phyloP scores from a whole-genome alignment of 2,797 vertebrate genomes.

The Gobionotothen gibberifrons region DNA sequence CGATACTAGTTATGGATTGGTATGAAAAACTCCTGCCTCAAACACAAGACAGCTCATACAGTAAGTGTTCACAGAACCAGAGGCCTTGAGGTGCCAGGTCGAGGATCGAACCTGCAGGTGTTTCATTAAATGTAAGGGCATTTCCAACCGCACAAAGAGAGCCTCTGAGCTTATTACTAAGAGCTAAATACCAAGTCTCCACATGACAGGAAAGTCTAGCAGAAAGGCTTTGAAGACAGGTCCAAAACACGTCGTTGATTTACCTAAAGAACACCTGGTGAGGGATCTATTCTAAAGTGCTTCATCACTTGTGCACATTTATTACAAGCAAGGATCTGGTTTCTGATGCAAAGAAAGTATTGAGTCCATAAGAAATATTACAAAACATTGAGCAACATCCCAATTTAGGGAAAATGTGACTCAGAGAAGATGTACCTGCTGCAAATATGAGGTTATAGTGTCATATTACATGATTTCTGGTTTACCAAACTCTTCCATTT shows the following conservation, averaged over 20 bases:
- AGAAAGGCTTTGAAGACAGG: conserved; percentile 2
- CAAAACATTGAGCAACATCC: not conserved
- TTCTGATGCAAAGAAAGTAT: conserved; percentile 9
- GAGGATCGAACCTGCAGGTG: not conserved
- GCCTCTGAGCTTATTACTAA: not conserved
- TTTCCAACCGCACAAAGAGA: conserved; percentile 1
- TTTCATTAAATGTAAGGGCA: conserved; percentile 2
- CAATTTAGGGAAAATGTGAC: conserved; percentile 18
- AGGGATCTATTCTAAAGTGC: conserved; percentile 6
- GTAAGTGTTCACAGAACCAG: not conserved
- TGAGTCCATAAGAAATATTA: conserved; percentile 29
- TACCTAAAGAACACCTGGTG: conserved; percentile 27
- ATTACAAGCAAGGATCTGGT: not conserved
- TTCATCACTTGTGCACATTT: conserved; percentile 14
- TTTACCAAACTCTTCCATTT: conserved; percentile 5
- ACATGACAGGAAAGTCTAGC: not conserved
- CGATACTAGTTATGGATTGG: not conserved
- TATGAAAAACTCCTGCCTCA: not conserved
- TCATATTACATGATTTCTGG: conserved; percentile 6
- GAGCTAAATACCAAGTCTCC: not conserved
- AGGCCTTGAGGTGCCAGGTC: not conserved
- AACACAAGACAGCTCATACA: not conserved
- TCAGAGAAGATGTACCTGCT: conserved; percentile 20
- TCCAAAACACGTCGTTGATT: conserved; percentile 25
- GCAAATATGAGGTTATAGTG: not conserved